Percentiles rank a stretch among this genome's conserved stretches.
phyloP scores from a whole-genome alignment of 1,140 invertebrate species.

The Meteorus sp. region DNA sequence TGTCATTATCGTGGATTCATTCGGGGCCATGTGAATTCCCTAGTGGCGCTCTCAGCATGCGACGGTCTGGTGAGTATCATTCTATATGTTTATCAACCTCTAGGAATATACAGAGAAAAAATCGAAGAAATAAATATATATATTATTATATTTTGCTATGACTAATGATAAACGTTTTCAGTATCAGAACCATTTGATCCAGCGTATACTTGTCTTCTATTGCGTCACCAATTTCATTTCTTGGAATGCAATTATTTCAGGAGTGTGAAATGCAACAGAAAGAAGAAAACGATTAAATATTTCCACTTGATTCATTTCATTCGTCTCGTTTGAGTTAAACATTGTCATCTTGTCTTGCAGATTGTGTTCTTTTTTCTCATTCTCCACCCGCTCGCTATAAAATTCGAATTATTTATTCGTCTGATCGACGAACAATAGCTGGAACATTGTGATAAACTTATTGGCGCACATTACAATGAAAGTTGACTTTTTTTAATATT shows the following conservation, averaged over 20 bases:
- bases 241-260: slow-evolving; percentile 11
- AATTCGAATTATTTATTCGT: too few species aligned
- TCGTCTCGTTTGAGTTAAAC: not conserved
- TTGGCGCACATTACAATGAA: too few species aligned
- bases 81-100: not conserved
- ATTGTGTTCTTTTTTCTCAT: too few species aligned
- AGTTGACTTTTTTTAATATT: too few species aligned
- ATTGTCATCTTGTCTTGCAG: not conserved
- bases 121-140: not conserved
- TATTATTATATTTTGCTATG: too few species aligned
- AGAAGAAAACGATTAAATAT: not conserved
- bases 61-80: slow-evolving; percentile 77
- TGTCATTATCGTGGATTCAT: slow-evolving; percentile 80
- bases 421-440: too few species aligned
- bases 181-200: not conserved
- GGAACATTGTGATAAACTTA: too few species aligned
- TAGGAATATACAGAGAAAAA: too few species aligned
- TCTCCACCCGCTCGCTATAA: too few species aligned
- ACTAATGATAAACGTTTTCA: not conserved
- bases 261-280: not conserved
- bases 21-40: slow-evolving; percentile 66
- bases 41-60: slow-evolving; percentile 77
- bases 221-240: not conserved
- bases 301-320: not conserved
- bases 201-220: not conserved